phyloP scores from a whole-genome alignment of 2,888 invertebrate species.

The Idaea dimidiata region DNA sequence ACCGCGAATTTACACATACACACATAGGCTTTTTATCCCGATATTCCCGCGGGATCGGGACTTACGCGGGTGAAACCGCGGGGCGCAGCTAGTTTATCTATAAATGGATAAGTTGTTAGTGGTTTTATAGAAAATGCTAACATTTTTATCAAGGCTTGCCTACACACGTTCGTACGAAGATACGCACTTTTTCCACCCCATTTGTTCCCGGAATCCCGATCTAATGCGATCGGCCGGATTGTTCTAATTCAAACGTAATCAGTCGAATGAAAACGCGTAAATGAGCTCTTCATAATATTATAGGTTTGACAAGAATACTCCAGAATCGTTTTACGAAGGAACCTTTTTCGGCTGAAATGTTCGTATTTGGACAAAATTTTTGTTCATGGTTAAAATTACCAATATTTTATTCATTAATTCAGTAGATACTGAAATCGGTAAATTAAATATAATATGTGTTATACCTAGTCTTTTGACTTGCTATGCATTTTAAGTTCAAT shows the following conservation, averaged over 20 bases:
- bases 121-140: neutral
- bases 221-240: conserved; percentile 25
- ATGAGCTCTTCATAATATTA: conserved; percentile 17
- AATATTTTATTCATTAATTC: no score
- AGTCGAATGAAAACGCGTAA: conserved; percentile 18
- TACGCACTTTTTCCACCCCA: conserved; percentile 23
- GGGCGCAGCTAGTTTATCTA: no score
- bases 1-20: no score
- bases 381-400: no score
- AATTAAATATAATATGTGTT: no score
- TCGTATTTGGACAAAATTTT: neutral
- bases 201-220: conserved; percentile 22
- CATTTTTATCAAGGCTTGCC: neutral
- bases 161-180: conserved; percentile 8
- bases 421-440: no score
- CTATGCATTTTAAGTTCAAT: no score
- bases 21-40: no score
- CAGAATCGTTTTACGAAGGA: neutral
- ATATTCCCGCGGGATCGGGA: no score
- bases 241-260: conserved; percentile 29
- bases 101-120: neutral
- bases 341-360: neutral
- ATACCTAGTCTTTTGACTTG: no score
- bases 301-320: neutral
- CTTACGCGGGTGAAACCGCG: no score